A percentile compares a stretch with the other conserved stretches of the same genome.
phyloP scores from a whole-genome alignment of 1,140 invertebrate genomes.

The Rhagoletis zephyria region DNA sequence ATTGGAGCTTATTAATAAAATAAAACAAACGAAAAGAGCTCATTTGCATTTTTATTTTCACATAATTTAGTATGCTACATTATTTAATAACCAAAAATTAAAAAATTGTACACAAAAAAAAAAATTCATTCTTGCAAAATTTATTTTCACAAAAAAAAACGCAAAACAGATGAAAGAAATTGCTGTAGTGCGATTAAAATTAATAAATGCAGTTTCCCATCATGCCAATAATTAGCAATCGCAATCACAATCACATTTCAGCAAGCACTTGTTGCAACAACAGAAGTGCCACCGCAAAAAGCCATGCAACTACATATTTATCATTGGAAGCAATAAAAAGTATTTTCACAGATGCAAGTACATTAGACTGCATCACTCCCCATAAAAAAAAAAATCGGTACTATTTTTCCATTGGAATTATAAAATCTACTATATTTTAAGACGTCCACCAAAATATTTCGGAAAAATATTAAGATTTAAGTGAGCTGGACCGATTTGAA shows the following conservation, averaged over 20 bases:
- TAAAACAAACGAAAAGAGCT: background rate
- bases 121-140: background rate
- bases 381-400: no score
- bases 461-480: no score
- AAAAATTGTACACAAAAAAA: background rate
- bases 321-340: background rate
- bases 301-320: background rate
- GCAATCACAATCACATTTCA: background rate
- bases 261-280: background rate
- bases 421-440: no score
- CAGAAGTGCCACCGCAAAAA: background rate
- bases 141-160: background rate
- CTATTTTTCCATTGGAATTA: no score
- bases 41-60: constrained; percentile 15
- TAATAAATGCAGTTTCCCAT: constrained; percentile 31
- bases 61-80: background rate
- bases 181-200: background rate
- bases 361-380: no score
- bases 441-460: no score
- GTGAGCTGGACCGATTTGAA: no score
- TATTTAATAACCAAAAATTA: background rate
- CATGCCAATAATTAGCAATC: constrained; percentile 38
- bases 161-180: background rate
- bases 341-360: background rate
- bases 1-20: no score